A percentile compares a stretch with the other conserved stretches of the same genome.
Conservation (phyloP, 2,888 invertebrate species). For the Linhomoeus sp. region DNA sequence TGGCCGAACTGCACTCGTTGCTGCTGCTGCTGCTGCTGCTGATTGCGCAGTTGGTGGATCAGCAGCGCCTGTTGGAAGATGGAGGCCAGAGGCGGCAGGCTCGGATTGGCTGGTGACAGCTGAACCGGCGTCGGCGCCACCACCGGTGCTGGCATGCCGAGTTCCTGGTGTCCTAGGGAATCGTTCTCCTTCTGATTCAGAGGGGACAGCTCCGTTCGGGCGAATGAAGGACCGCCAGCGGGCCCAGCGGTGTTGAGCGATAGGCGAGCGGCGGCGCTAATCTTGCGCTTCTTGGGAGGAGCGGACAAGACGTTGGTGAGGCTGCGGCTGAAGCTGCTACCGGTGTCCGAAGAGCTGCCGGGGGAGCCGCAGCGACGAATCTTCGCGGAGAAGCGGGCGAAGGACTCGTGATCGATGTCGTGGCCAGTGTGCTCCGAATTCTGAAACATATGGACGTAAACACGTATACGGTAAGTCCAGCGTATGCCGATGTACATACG, state of each 20-base stretch:
- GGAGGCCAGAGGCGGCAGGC: background rate
- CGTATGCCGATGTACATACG: too few species aligned
- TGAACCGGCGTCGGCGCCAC: background rate
- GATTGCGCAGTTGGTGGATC: background rate
- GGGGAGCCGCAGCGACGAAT: background rate
- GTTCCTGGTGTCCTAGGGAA: background rate
- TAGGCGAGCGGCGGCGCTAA: background rate
- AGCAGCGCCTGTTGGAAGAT: background rate
- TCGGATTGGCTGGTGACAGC: background rate
- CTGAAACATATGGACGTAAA: too few species aligned
- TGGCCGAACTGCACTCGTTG: background rate
- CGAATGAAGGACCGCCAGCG: background rate
- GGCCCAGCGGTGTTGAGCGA: background rate
- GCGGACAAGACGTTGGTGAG: background rate
- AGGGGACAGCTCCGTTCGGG: too few species aligned
- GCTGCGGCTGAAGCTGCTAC: background rate
- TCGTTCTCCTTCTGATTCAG: too few species aligned
- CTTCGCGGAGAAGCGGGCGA: background rate
- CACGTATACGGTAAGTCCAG: too few species aligned
- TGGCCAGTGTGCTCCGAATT: slow-evolving; percentile 8
- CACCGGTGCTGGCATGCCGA: background rate
- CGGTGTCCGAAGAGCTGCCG: background rate
- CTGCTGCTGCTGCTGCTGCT: background rate
- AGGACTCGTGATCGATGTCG: slow-evolving; percentile 5
- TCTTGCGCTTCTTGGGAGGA: background rate